phyloP scores from a whole-genome alignment of 1,140 invertebrate genomes.

The Atta colombica region DNA sequence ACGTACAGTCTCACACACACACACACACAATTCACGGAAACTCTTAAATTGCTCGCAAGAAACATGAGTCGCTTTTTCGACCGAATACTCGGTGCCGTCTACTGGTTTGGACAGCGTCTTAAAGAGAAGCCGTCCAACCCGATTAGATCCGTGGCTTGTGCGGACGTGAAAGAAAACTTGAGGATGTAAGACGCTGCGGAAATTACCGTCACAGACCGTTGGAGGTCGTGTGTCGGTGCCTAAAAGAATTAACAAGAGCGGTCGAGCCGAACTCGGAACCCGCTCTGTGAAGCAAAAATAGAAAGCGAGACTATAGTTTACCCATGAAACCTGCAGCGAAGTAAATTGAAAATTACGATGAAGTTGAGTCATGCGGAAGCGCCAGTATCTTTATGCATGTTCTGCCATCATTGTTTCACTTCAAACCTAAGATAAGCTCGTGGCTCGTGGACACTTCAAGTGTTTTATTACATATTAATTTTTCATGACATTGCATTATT shows the following conservation, averaged over 20 bases:
- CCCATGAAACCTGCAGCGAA: constrained; percentile 4
- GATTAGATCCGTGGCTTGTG: constrained; percentile 54
- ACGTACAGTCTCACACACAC: constrained; percentile 48
- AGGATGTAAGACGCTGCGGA: constrained; percentile 12
- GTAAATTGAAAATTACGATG: constrained; percentile 40
- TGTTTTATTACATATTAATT: not conserved
- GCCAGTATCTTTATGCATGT: constrained; percentile 2
- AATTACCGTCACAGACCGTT: constrained; percentile 35
- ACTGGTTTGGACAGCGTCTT: constrained; percentile 40
- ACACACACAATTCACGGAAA: constrained; percentile 19
- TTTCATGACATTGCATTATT: not conserved
- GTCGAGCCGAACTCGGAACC: constrained; percentile 17
- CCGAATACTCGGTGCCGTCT: constrained; percentile 12
- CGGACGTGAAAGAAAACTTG: constrained; percentile 50
- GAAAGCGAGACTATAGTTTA: not conserved
- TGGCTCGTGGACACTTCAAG: not conserved
- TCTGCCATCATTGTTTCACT: not conserved
- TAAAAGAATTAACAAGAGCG: constrained; percentile 29
- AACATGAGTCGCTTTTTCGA: constrained; percentile 44
- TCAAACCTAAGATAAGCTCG: not conserved
- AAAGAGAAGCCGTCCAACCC: constrained; percentile 30
- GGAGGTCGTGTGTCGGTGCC: not conserved
- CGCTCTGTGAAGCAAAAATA: constrained; percentile 23
- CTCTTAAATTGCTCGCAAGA: constrained; percentile 50
- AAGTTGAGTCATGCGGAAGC: constrained; percentile 2